Conservation (phyloP, 2,797 vertebrate genomes). For the Aphelocoma californica region DNA sequence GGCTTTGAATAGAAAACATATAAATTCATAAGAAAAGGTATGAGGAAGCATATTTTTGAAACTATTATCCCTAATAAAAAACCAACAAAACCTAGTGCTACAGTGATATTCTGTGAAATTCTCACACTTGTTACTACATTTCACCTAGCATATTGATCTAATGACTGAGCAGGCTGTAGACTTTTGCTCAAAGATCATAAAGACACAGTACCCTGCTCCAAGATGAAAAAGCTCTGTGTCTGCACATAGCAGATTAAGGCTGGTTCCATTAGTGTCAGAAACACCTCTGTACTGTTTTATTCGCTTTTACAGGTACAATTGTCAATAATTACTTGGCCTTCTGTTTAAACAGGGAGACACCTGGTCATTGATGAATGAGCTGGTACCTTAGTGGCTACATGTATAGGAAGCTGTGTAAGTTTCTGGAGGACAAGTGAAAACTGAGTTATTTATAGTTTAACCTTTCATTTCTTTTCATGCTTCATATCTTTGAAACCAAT, state of each 20-base stretch:
- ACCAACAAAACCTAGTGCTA: neutral
- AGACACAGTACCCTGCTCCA: neutral
- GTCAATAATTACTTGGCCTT: neutral
- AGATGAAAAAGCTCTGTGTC: neutral
- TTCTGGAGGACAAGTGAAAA: neutral
- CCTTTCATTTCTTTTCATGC: constrained; percentile 16
- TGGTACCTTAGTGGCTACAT: neutral
- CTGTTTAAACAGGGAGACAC: neutral
- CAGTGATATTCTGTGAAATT: neutral
- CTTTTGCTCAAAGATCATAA: neutral
- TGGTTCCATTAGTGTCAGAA: neutral
- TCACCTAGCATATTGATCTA: neutral
- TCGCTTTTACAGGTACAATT: neutral
- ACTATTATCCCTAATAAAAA: neutral
- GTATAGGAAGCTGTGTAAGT: neutral
- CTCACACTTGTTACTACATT: neutral
- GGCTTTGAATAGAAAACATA: neutral
- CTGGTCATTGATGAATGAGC: neutral
- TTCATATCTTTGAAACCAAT: constrained; percentile 13
- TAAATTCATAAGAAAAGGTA: neutral
- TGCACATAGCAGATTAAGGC: neutral
- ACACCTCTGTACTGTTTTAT: neutral
- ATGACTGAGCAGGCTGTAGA: neutral
- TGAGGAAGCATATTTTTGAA: neutral
- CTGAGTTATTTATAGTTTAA: neutral